Base-by-base conservation (phyloP, 2,888 invertebrate species). In the Hesperia comma region DNA sequence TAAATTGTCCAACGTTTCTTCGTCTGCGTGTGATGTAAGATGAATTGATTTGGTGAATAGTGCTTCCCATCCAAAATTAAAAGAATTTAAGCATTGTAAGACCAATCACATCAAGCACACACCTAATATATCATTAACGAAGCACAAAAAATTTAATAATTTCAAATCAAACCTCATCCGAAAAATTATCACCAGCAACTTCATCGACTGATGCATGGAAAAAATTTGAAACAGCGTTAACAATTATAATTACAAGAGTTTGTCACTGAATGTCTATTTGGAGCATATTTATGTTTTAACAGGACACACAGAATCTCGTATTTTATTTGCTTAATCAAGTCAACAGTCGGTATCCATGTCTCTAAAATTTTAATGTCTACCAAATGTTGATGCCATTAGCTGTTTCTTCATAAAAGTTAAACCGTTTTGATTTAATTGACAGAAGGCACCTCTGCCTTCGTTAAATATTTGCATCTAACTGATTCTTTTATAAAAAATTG, bases 201-300 rank as follows among this genome's bases (percentile, higher is more conserved):
- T 92, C 92, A 84, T 92, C 91, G 78, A 92, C 92, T 92, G 91
- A 77, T 82, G 91, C 92, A 90, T 92, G 92, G 79, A 92, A 92
- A 85, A 83, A 76, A 85, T 78, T 75, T 76, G 67, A 77, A 56
- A 72, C 57, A 70, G 43, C 43, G 67, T 70, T 71, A 71, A 63
- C 53, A 68, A 26, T 51, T 15, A 40, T 51, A 40, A 33, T 32
- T 10, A 61, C n/a, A 40, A 10, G 12, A 51, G 21, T 0, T n/a
- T 51, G 51, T 51, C 19, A 61, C 10, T 51, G 32, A 17, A 33
- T 12, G 6, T 26, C 19, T 53, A 51, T 14, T n/a, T 1, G 10
- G 37, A 12, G 12, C 37, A 37, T 37, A 12, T 12, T 37, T 10
- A 37, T 0, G 8, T 37, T 7, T 32, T 5, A 7, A 21, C 6